Conservation (phyloP, 2,113 vertebrate species). For the Melospiza melodia region DNA sequence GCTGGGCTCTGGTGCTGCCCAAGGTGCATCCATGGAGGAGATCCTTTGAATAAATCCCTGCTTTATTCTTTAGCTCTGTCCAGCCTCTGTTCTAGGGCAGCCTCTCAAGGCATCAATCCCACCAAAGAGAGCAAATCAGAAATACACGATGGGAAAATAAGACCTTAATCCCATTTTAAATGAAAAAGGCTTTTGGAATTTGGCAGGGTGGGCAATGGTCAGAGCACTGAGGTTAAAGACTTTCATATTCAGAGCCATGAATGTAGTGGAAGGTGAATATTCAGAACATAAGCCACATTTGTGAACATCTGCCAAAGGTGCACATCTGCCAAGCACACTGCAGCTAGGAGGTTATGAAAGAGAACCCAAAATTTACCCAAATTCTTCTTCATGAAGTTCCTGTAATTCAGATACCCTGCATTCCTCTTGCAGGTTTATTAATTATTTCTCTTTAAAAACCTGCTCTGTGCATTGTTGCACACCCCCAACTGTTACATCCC, state of each 20-base stretch:
- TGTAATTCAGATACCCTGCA: background rate
- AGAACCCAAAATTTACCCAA: background rate
- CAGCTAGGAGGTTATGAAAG: background rate
- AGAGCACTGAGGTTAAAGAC: background rate
- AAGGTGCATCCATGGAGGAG: too few relatives aligned
- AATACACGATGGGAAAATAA: rapidly evolving
- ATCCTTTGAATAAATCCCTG: too few relatives aligned
- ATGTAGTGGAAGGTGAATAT: background rate
- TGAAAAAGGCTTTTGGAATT: background rate
- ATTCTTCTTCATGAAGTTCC: background rate
- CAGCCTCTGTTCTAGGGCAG: background rate
- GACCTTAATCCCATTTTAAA: background rate
- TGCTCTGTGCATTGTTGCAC: rapidly evolving
- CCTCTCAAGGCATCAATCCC: background rate
- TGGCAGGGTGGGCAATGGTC: background rate
- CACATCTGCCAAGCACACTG: background rate
- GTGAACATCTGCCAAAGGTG: background rate
- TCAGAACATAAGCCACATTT: background rate
- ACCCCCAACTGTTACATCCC: background rate
- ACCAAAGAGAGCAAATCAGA: background rate
- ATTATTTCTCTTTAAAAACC: background rate
- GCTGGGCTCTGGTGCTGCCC: too few relatives aligned
- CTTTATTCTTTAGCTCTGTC: too few relatives aligned
- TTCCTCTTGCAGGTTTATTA: background rate
- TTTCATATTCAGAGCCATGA: background rate